Base-by-base conservation (phyloP, 2,797 vertebrate species). In the Valencia hispanica region DNA sequence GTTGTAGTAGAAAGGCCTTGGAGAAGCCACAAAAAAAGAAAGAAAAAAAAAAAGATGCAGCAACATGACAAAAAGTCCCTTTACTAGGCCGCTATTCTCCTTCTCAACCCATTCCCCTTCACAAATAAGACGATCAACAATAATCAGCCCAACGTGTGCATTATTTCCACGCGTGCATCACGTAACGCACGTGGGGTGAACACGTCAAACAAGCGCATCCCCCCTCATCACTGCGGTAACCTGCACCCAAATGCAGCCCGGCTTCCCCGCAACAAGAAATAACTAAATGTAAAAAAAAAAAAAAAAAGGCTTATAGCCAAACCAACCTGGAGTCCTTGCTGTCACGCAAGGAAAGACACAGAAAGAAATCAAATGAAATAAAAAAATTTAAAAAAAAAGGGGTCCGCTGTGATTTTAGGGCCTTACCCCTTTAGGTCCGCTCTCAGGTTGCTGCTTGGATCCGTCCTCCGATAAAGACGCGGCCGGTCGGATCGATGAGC, bases 171-270 rank as follows among this genome's bases (percentile, higher is more conserved):
- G 74, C 84, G 14, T 70, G 79, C 82, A 82, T 79, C 79, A 32
- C 59, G 48, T 39, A 50, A 66, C 85, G 81, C 87, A 86, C 79
- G 83, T 48, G 51, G 78, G 41, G 70, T 69, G 73, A 55, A 14
- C 63, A 75, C 77, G 72, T 59, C 79, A 81, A 84, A 45, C 77
- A 71, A n/a, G 63, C 59, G 79, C 81, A 65, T 84, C 68, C 84
- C 45, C 75, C 68, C 80, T 8, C 70, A 93, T 89, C 92, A 95
- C 94, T 95, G 94, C 95, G 87, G 93, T 92, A 93, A 87, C 90
- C 79, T 92, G 92, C 92, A 93, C 81, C 91, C 91, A 90, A 87
- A 84, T 84, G 88, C 93, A 95, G 94, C 93, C 93, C 94, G 90
- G 91, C 86, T 82, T 91, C 78, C 68, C 91, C 88, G 88, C 92